Percentiles rank a stretch among this genome's conserved stretches.
phyloP scores from a whole-genome alignment of 2,888 invertebrate species.

The Epinotia nisella region DNA sequence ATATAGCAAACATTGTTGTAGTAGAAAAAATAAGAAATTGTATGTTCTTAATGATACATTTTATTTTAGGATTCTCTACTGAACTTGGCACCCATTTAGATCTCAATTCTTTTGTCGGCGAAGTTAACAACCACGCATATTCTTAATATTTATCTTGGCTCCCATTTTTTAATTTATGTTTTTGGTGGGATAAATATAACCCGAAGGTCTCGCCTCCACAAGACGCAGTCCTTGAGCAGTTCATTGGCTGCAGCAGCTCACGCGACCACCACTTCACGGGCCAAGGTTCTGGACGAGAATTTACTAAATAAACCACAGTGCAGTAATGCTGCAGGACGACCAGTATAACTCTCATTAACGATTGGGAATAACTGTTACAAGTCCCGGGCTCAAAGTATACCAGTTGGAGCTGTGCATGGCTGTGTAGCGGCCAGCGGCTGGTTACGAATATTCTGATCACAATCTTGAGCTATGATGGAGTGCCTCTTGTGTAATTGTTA shows the following conservation, averaged over 20 bases:
- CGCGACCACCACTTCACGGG: background rate
- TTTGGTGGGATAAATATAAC: too few relatives aligned
- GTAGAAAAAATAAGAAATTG: too few relatives aligned
- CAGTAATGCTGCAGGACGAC: background rate
- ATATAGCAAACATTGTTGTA: too few relatives aligned
- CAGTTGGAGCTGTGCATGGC: background rate
- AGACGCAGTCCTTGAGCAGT: conserved; percentile 25
- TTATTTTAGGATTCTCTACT: too few relatives aligned
- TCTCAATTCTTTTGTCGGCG: too few relatives aligned
- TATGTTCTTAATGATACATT: too few relatives aligned
- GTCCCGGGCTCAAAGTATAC: background rate
- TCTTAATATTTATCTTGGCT: too few relatives aligned
- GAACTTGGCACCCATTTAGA: too few relatives aligned
- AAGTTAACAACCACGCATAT: too few relatives aligned
- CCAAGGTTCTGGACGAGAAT: conserved; percentile 7
- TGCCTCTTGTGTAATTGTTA: conserved; percentile 30
- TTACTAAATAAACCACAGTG: background rate
- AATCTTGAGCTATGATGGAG: conserved; percentile 37
- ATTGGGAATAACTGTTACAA: background rate
- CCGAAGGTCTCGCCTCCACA: background rate
- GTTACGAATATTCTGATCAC: conserved; percentile 24
- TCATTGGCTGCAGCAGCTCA: conserved; percentile 19
- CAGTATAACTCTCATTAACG: background rate
- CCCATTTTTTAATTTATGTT: too few relatives aligned
- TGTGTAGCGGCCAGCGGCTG: background rate